Evolutionary conservation across 1,140 invertebrate species (phyloP), one percentile per base, ranked within the genome.

Genomic region (Diorhabda elongata): DNA sequence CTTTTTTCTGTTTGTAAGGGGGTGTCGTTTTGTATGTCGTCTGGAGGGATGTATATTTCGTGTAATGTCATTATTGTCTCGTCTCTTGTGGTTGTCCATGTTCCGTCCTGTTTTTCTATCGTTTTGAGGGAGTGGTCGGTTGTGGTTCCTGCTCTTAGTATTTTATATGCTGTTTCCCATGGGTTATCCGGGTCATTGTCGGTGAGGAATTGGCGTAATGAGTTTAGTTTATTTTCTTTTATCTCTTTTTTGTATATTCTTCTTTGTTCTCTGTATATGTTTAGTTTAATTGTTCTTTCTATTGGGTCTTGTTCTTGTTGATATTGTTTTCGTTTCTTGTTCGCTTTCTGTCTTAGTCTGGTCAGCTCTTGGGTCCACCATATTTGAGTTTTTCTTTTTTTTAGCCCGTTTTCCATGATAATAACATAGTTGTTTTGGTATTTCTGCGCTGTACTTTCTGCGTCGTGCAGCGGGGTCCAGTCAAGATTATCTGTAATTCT

Each of bases 221-320:
- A 6, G n/a, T 52, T 57, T 42, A 3, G 42, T 56, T 65, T 65
- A n/a, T 44, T 44, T 3, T 2, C 11, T 41, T 57, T 65, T 3
- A 65, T 65, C 42, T 7, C 9, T 3, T 57, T 52, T 26, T 65
- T 65, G 41, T 65, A 65, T 3, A 3, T 9, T 8, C 7, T 65
- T 42, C 64, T 65, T 26, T 56, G 5, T 65, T 26, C 56, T 42
- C 5, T 9, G 45, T 56, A 65, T 63, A 1, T 9, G 45, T 3
- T 60, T 41, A 8, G 6, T 3, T 42, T 60, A 8, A 3, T 41
- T 4, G 3, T 5, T 42, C 7, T 42, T 60, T 42, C 42, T 42
- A 26, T 7, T 3, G 8, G 3, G 42, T 42, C 59, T 41, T 7
- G n/a, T 26, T 42, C 42, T 41, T 60, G 6, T 41, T 60, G 59